Evolutionary conservation across 2,888 invertebrate species (phyloP), one percentile per base, ranked within the genome.

Genomic region (Strigamia crassipes): DNA sequence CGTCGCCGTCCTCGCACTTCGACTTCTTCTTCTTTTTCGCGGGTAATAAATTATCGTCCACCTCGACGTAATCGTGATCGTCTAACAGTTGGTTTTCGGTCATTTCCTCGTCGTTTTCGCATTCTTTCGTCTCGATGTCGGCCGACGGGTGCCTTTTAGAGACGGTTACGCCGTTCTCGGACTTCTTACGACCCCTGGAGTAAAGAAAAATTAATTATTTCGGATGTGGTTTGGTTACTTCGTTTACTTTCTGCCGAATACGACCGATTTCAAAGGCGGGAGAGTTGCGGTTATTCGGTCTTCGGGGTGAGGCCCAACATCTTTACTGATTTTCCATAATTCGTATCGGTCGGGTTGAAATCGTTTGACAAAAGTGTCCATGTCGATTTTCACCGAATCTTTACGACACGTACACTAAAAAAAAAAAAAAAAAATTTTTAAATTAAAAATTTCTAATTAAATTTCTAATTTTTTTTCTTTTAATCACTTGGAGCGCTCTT

Each of bases 341-440:
- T 96, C 94, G 87, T 97, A 98, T n/a, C 87, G 86, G 3, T 89
- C 89, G 0, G 88, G 87, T 81, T 89, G 87, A 84, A 96, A 96
- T n/a, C 96, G 90, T 88, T 94, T 95, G 0, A 99, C 97, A 89
- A 99, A 99, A 8, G 95, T 95, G 86, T 98, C 97, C 98, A 99
- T 99, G n/a, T 96, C 95, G 84, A 99, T 99, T 88, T 96, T 96
- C 0, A 99, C 98, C 92, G 95, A 96, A 87, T 98, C 97, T 86
- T 94, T 94, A 85, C 95, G 90, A 51, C 83, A 83, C 13, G 80
- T 80, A 51, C 83, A 83, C 82, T 83, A 51, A 15, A 82, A 79
- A 1, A 27, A 23, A 6, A 15, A 13, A 42, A 82, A 82, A 56
- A 82, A 0, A 38, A 9, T n/a, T n/a, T n/a, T n/a, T n/a, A n/a